These are phyloP conservation scores for Peribatodes rhomboidaria DNA, from an alignment of 2,888 invertebrate species.

Conservation along the genomic window DNA sequence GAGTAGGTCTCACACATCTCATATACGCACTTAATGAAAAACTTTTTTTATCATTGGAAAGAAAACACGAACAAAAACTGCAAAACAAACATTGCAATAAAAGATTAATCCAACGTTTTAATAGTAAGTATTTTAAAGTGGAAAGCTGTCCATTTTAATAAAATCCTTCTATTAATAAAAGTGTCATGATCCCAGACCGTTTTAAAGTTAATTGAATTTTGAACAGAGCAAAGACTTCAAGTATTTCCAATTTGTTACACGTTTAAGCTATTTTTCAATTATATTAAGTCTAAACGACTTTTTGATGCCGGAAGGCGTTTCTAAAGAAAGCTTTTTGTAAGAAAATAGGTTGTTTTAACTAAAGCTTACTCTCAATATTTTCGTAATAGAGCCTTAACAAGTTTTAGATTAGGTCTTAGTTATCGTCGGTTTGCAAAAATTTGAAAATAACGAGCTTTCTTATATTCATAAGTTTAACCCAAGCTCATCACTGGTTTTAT, in stretches of 20 bases:
- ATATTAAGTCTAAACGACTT: constrained; percentile 31
- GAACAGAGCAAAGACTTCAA: constrained; percentile 3
- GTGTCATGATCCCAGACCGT: constrained; percentile 14
- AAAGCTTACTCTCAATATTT: constrained; percentile 18
- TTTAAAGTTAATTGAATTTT: constrained; percentile 24
- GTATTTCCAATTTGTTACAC: constrained; percentile 25
- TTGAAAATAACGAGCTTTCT: background rate
- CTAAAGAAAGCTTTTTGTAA: background rate
- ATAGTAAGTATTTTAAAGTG: background rate
- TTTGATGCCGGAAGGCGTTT: constrained; percentile 28
- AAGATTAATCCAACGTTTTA: background rate
- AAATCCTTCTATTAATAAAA: constrained; percentile 21
- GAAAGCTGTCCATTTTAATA: constrained; percentile 3
- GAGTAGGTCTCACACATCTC: too few relatives aligned
- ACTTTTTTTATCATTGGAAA: background rate
- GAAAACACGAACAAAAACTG: background rate
- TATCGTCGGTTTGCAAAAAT: background rate
- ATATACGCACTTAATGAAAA: background rate
- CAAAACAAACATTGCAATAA: background rate
- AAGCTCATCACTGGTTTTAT: too few relatives aligned
- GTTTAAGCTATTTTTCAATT: constrained; percentile 26
- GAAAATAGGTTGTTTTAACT: constrained; percentile 13
- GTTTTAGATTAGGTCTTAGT: constrained; percentile 3
- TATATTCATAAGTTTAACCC: background rate
- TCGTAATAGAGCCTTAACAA: constrained; percentile 4